Conservation (phyloP, 2,888 invertebrate species). For the Apotomis capreana region DNA sequence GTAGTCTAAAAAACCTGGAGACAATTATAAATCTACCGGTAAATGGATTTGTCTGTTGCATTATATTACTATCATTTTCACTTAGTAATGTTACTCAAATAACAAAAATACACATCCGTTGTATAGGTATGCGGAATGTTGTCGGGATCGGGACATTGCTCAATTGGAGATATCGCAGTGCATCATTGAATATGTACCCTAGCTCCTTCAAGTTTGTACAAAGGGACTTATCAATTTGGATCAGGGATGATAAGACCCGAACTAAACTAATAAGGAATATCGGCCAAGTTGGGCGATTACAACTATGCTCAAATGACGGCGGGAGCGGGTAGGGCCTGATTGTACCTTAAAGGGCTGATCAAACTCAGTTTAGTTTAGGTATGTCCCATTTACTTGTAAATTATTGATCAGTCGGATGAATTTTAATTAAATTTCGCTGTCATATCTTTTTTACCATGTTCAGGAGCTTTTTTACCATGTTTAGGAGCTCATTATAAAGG, state of each 20-base stretch:
- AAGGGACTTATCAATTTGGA: slow-evolving; percentile 33
- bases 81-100: no score
- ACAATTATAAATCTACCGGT: no score
- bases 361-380: neutral
- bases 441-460: no score
- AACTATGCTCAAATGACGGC: slow-evolving; percentile 22
- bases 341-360: neutral
- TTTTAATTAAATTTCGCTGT: no score
- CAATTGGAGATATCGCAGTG: neutral
- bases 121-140: neutral
- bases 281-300: slow-evolving; percentile 32
- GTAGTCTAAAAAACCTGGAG: no score
- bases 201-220: slow-evolving; percentile 18
- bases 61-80: no score
- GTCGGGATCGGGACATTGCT: neutral
- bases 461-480: no score
- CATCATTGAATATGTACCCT: neutral
- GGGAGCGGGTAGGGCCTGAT: neutral
- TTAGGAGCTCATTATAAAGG: no score
- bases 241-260: slow-evolving; percentile 24
- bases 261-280: slow-evolving; percentile 36
- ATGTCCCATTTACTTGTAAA: neutral
- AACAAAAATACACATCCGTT: neutral
- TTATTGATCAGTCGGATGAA: neutral
- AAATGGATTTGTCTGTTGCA: no score